A percentile compares a stretch with the other conserved stretches of the same genome.
phyloP scores from a whole-genome alignment of 2,888 invertebrate genomes.

The Listrodromus nycthemerus region DNA sequence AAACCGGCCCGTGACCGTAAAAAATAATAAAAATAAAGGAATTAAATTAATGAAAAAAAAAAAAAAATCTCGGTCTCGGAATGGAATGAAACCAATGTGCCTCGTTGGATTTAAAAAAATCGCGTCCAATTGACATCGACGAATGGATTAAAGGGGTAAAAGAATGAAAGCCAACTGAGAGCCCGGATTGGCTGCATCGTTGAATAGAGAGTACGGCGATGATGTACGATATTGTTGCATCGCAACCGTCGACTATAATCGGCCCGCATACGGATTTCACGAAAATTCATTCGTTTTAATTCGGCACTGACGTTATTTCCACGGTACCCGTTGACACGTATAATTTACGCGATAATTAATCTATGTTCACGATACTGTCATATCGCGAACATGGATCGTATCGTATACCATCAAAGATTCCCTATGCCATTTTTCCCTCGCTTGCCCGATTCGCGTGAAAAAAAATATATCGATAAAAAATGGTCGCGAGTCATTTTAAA shows the following conservation, averaged over 20 bases:
- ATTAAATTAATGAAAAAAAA: background rate
- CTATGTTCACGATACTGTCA: no score
- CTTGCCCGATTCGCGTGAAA: no score
- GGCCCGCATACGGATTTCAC: conserved; percentile 24
- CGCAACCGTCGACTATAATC: background rate
- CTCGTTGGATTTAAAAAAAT: background rate
- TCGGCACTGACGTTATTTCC: background rate
- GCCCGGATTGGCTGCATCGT: background rate
- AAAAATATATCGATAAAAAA: no score
- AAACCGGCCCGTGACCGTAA: background rate
- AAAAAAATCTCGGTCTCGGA: conserved; percentile 7
- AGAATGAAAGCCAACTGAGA: background rate
- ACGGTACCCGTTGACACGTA: no score
- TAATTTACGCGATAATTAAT: no score
- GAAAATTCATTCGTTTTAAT: conserved; percentile 6
- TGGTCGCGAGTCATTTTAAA: no score
- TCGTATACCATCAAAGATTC: no score
- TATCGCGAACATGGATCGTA: no score
- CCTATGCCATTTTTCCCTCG: no score
- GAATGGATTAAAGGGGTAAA: background rate
- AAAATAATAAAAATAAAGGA: background rate
- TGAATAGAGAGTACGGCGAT: background rate
- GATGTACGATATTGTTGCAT: background rate
- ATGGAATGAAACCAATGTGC: conserved; percentile 13
- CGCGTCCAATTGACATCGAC: conserved; percentile 1